Base-by-base conservation (phyloP, 2,888 invertebrate genomes). In the Stenotaenia linearis region DNA sequence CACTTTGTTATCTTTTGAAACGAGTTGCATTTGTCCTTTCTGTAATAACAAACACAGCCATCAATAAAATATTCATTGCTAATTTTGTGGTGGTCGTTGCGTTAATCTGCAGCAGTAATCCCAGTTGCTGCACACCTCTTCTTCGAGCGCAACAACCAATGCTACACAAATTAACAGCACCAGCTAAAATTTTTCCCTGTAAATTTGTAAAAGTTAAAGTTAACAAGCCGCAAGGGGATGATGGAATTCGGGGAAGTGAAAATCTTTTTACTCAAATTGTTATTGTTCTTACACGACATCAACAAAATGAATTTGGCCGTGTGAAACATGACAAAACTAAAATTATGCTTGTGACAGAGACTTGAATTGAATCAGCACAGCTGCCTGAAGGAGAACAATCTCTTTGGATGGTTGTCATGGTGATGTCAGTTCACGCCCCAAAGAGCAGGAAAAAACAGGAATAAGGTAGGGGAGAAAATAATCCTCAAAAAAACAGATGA, bases 361-460 rank as follows among this genome's bases (percentile, higher is more conserved):
- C 69, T 69, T 0, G 25, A 69, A 69, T 69, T 69, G 69, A 69
- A 69, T 69, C 69, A 69, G 25, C 69, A 69, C 25, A 69, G 23
- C 69, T 4, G 28, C 69, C 69, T 69, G 12, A 69, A 69, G 69
- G 28, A 69, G 69, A n/a, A 69, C 69, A 69, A 69, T 69, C 69
- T 69, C 25, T 69, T 69, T 69, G 69, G 69, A 25, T 69, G 69
- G 69, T 69, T 69, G 69, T 69, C 69, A 69, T 69, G 69, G 69
- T 69, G 69, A 69, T 69, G 69, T 69, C 69, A 69, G 69, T 50
- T 50, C 69, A 69, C 69, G 69, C 12, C 25, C 28, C 23, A 25
- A 28, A 69, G 15, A 28, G 28, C 28, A 25, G 15, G 10, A 23
- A 28, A 28, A 28, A 69, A 69, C 25, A 69, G 28, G 28, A 69